Evolutionary conservation across 2,113 vertebrate genomes (phyloP).

Genomic region (Leucosticte australis): DNA sequence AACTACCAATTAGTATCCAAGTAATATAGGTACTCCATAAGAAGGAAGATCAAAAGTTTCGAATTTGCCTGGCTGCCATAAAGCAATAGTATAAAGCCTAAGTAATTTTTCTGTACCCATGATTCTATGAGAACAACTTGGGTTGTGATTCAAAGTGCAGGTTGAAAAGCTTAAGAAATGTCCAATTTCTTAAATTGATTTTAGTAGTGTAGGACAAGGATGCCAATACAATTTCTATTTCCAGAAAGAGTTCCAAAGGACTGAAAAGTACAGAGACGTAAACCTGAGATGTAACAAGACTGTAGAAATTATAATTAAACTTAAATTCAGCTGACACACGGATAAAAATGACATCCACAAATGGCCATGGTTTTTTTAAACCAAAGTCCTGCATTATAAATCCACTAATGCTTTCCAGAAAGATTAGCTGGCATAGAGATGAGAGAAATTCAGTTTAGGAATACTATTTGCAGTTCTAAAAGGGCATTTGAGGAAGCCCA

Average conservation of each 20-base stretch:
- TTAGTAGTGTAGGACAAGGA: neutral
- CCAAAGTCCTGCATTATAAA: neutral
- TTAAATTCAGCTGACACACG: neutral
- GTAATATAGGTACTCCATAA: neutral
- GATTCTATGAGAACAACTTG: neutral
- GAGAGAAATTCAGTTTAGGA: neutral
- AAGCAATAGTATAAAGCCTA: neutral
- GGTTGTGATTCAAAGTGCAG: accelerated
- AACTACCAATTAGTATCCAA: neutral
- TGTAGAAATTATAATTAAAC: neutral
- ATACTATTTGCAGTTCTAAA: neutral
- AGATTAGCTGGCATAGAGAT: neutral
- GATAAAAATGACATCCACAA: neutral
- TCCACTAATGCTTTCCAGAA: neutral
- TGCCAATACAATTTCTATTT: neutral
- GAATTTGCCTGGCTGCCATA: neutral
- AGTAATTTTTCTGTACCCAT: neutral
- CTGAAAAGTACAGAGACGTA: neutral
- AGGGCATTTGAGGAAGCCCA: neutral
- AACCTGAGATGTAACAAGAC: neutral
- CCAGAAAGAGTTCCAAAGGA: neutral
- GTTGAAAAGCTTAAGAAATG: neutral
- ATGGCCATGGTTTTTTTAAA: neutral
- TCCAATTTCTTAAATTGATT: neutral
- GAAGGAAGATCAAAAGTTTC: neutral